Evolutionary conservation across 1,140 invertebrate species (phyloP), one percentile per base, ranked within the genome.

Genomic region (Acromyrmex echinatior): DNA sequence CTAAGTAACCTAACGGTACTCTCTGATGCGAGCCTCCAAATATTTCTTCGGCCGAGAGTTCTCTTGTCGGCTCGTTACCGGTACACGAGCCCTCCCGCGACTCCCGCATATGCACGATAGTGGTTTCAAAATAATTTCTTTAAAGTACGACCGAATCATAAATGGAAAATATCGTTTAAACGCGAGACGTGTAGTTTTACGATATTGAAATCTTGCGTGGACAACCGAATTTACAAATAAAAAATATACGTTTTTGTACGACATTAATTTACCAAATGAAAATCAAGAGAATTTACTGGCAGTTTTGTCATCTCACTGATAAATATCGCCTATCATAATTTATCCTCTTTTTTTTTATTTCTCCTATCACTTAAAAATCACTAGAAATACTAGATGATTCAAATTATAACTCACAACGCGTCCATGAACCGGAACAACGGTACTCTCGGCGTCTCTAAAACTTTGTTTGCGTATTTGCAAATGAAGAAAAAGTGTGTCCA

Each of bases 1-100:
- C 82, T 65, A 82, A 70, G 78, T 35, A 35, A 35, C 31, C 18
- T 92, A 92, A 92, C 92, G 92, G 92, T 90, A 92, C 74, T 80
- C 73, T 65, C 86, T 91, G 91, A 92, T 91, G 91, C 90, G 89
- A 92, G 71, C 87, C 31, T 82, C 86, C 58, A 93, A 93, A 93
- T 93, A 93, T 93, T 93, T 91, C 87, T 88, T 87, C 86, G 39
- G 28, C n/a, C 31, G 66, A 21, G 28, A 78, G 35, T 51, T 62
- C 66, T 60, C 58, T 39, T 16, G 21, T 65, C 18, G 80, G 56
- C 58, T 86, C 76, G 62, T 87, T 85, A 88, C 58, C 31, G 58
- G 58, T 82, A 86, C 63, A 84, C 53, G 74, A 60, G 58, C 12
- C 60, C 35, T n/a, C 25, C 21, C 63, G 35, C 51, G 10, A 60